A percentile compares a stretch with the other conserved stretches of the same genome.
These are phyloP conservation scores for Lithosia quadra DNA, from an alignment of 2,888 invertebrate genomes.

Conservation along the genomic window DNA sequence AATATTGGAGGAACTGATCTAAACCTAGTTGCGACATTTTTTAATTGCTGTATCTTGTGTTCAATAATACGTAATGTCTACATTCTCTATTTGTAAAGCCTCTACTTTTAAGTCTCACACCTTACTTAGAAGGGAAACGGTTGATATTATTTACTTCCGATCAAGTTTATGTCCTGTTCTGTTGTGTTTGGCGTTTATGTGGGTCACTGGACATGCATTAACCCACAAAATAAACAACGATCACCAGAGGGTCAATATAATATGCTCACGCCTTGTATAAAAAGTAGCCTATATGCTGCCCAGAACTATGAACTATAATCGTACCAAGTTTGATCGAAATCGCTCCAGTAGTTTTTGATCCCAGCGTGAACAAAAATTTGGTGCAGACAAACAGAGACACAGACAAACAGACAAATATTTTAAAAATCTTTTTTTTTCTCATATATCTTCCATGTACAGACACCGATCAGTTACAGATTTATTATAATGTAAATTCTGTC, in stretches of 20 bases:
- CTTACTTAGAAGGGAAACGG: neutral
- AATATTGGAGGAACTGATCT: conserved; percentile 2
- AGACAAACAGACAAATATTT: no score
- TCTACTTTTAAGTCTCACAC: neutral
- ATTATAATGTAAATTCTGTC: no score
- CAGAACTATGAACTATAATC: no score
- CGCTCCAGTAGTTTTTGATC: no score
- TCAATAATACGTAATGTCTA: neutral
- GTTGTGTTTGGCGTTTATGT: neutral
- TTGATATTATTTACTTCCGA: neutral
- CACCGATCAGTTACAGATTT: no score
- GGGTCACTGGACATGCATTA: neutral
- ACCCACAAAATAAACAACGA: neutral
- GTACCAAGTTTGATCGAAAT: no score
- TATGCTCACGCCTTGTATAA: no score
- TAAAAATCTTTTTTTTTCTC: no score
- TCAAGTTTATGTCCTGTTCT: neutral
- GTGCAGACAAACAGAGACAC: no score
- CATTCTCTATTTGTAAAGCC: conserved; percentile 3
- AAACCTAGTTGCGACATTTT: conserved; percentile 12
- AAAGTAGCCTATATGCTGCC: no score
- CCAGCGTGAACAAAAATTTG: no score
- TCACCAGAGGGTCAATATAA: neutral
- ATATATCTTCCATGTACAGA: no score
- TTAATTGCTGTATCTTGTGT: neutral